Evolutionary conservation across 2,113 vertebrate species (phyloP).

Genomic region (Pyrgilauda ruficollis): DNA sequence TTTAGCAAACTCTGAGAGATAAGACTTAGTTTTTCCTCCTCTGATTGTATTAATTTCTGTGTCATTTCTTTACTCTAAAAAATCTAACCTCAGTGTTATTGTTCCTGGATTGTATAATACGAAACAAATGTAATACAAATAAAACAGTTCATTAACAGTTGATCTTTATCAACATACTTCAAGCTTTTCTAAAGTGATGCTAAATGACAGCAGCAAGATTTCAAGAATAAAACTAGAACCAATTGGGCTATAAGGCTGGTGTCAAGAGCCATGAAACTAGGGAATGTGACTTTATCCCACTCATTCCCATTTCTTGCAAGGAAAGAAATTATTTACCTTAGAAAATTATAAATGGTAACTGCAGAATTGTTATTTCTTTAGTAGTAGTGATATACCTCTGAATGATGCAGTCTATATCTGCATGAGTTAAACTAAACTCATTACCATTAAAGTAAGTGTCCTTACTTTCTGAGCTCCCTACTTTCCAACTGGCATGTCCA

Average conservation of each 20-base stretch:
- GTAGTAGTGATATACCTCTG: background rate
- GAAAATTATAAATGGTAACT: background rate
- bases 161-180: background rate
- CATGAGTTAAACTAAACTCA: background rate
- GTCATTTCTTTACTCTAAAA: background rate
- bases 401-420: background rate
- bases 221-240: background rate
- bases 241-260: rapidly evolving
- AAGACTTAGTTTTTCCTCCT: background rate
- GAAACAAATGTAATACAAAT: background rate
- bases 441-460: background rate
- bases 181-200: background rate
- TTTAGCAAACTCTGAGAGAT: background rate
- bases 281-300: background rate
- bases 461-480: background rate
- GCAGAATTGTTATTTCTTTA: background rate
- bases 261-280: background rate
- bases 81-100: background rate
- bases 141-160: background rate
- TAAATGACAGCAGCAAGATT: background rate
- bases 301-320: background rate
- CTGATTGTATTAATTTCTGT: background rate
- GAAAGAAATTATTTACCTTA: background rate
- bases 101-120: background rate
- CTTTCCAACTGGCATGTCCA: background rate